Evolutionary conservation across 2,888 invertebrate species (phyloP).

Genomic region (Myathropa florea): DNA sequence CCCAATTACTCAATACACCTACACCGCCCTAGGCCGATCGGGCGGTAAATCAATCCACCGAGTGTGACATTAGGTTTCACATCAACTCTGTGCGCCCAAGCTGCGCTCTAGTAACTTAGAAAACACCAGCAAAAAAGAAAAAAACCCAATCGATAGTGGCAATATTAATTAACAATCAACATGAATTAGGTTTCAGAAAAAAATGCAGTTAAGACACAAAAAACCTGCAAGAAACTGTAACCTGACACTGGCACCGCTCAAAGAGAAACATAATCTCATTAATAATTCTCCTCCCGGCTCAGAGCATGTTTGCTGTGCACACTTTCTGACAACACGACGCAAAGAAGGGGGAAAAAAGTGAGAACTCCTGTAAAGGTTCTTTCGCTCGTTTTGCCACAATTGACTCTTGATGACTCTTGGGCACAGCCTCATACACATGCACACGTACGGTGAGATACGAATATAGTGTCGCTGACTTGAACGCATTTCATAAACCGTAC

Average conservation of each 20-base stretch:
- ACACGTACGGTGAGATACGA: background rate
- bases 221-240: slow-evolving; percentile 16
- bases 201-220: slow-evolving; percentile 40
- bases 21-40: background rate
- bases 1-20: background rate
- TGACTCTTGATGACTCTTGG: slow-evolving; percentile 63
- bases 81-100: slow-evolving; percentile 5
- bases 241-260: slow-evolving; percentile 47
- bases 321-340: background rate
- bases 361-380: slow-evolving; percentile 50
- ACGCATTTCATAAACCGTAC: slow-evolving; percentile 43
- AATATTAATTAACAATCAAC: slow-evolving; percentile 65
- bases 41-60: slow-evolving; percentile 45
- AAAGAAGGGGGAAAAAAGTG: background rate
- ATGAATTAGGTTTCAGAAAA: slow-evolving; percentile 62
- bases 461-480: slow-evolving; percentile 1
- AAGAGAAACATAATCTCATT: slow-evolving; percentile 66
- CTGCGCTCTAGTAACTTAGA: slow-evolving; percentile 11
- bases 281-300: slow-evolving; percentile 39
- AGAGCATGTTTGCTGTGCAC: background rate
- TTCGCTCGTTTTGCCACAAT: slow-evolving; percentile 69
- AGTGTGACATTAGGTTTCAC: slow-evolving; percentile 51
- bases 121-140: slow-evolving; percentile 3
- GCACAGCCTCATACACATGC: slow-evolving; percentile 7
- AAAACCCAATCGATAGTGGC: slow-evolving; percentile 45